These are phyloP conservation scores for Poeciliopsis turneri DNA, from an alignment of 2,797 vertebrate genomes.

Conservation along the genomic window DNA sequence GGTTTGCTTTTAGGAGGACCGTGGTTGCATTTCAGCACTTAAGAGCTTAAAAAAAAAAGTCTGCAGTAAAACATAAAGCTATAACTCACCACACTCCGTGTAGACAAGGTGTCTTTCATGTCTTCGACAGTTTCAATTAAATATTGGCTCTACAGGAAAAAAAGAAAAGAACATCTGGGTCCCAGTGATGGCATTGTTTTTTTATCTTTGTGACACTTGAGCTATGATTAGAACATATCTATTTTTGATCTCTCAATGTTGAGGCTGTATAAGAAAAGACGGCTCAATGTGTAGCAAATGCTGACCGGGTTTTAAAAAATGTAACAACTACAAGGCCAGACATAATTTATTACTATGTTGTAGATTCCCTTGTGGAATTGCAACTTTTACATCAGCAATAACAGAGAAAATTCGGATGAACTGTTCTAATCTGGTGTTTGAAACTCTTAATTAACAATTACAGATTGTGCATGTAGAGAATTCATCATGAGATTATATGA, in stretches of 20 bases:
- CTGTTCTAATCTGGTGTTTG: neutral
- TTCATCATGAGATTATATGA: neutral
- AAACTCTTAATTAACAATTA: neutral
- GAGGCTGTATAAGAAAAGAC: neutral
- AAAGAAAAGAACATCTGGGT: slow-evolving; percentile 29
- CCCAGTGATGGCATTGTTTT: slow-evolving; percentile 6
- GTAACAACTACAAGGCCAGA: neutral
- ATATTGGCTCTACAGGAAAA: slow-evolving; percentile 16
- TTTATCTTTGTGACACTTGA: slow-evolving; percentile 17
- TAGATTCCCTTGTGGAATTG: neutral
- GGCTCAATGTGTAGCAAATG: slow-evolving; percentile 9
- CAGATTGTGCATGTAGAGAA: neutral
- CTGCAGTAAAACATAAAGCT: slow-evolving; percentile 41
- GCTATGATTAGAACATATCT: slow-evolving; percentile 28
- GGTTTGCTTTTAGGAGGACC: slow-evolving; percentile 26
- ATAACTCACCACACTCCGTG: slow-evolving; percentile 30
- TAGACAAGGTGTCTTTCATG: slow-evolving; percentile 24
- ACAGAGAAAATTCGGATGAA: neutral
- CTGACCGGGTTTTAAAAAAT: neutral
- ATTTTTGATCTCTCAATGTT: slow-evolving; percentile 5
- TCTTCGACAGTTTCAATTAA: slow-evolving; percentile 22
- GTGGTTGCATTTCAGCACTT: slow-evolving; percentile 26
- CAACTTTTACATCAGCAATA: neutral
- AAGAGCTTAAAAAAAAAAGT: slow-evolving; percentile 14
- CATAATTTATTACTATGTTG: neutral